Conservation (phyloP, 2,113 vertebrate species). For the Gymnarchus niloticus region DNA sequence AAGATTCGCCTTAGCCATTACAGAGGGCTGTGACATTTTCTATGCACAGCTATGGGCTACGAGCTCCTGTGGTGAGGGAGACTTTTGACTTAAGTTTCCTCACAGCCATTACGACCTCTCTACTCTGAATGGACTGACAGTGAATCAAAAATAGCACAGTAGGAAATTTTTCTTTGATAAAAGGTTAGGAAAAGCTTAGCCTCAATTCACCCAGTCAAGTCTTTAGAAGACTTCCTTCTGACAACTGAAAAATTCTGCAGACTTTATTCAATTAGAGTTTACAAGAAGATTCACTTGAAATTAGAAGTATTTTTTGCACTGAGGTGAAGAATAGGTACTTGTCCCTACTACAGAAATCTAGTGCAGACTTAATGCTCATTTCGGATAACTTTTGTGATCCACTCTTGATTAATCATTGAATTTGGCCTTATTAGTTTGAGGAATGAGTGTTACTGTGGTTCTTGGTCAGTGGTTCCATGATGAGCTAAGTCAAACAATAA, state of each 20-base stretch:
- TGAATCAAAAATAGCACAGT: slow-evolving; percentile 23
- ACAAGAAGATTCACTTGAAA: background rate
- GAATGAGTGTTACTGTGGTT: background rate
- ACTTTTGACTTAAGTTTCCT: slow-evolving; percentile 28
- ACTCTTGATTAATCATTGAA: background rate
- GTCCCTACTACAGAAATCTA: background rate
- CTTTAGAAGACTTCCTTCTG: slow-evolving; percentile 22
- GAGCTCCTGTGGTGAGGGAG: slow-evolving; percentile 8
- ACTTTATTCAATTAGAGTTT: background rate
- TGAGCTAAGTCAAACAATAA: background rate
- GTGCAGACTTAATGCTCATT: background rate
- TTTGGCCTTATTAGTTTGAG: background rate
- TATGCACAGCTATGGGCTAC: background rate
- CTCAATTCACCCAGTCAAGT: slow-evolving; percentile 43
- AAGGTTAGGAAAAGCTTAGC: slow-evolving; percentile 36
- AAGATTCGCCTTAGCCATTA: background rate
- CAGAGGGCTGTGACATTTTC: slow-evolving; percentile 30
- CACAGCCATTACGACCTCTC: slow-evolving; percentile 7
- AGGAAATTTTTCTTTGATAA: slow-evolving; percentile 29
- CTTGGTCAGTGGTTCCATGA: background rate
- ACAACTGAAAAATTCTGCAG: background rate
- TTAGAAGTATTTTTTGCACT: background rate
- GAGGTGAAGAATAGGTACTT: too few species aligned
- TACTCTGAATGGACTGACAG: slow-evolving; percentile 20
- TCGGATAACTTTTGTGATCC: background rate